Base-by-base conservation (phyloP, 2,888 invertebrate genomes). In the Synanthedon vespiformis region DNA sequence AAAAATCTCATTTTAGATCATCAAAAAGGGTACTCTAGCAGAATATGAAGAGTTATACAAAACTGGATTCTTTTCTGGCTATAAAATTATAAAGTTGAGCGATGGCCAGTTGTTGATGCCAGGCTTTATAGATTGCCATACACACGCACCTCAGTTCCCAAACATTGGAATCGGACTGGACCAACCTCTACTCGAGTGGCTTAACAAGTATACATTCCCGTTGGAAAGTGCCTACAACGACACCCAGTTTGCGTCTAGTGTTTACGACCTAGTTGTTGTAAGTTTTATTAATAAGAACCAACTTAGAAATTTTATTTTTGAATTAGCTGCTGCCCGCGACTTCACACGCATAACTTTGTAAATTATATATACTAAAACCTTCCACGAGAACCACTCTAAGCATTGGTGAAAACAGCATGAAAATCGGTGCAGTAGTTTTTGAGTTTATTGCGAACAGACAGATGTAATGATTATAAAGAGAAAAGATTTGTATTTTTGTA, bases 111-210 rank as follows among this genome's bases (percentile, higher is more conserved):
- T 97, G 67, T 72, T 97, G 12, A 92, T 96, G 72, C 97, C 97
- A 0, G 97, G 97, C 0, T 90, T 97, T 55, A 89, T 97, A 2
- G 97, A 97, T 76, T 93, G 94, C 18, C 97, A 97, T 71, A 93
- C 95, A 10, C 97, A 97, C 83, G 96, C 95, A 0, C 92, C 95
- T 0, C 97, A 97, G 78, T 93, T 94, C 63, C 94, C 95, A 0
- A 96, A 97, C 77, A 85, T 92, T 54, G 97, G 96, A 0, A 78
- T 95, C 11, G 96, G 95, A 0, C 88, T 95, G 59, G 95, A 96
- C 68, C 89, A 90, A 61, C 90, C 92, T 0, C 81, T 97, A 44
- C 73, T 97, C 8, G 93, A 95, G 50, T 97, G 97, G 97, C 84
- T 97, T 6, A 89, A 93, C 22, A 89, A 88, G 4, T 96, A 96